These are phyloP conservation scores for Craniophora ligustri DNA, from an alignment of 2,888 invertebrate genomes.

Conservation along the genomic window DNA sequence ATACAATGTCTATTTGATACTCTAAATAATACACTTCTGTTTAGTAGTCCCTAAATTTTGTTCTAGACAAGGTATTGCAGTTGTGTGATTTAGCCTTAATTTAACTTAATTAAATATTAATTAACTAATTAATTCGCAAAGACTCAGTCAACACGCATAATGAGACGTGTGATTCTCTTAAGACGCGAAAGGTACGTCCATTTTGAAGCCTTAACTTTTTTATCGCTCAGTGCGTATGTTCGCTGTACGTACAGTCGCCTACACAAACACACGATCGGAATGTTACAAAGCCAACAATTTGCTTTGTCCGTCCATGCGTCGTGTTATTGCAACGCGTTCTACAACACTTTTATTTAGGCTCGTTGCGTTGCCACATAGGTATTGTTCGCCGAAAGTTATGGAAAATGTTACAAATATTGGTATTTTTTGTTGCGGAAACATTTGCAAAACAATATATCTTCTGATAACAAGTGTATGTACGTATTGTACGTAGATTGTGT, in stretches of 20 bases:
- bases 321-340: conserved; percentile 45
- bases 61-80: no score
- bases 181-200: no score
- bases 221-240: conserved; percentile 33
- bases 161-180: no score
- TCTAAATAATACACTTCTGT: no score
- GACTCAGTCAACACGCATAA: no score
- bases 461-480: no score
- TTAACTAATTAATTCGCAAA: no score
- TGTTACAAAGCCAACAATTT: conserved; percentile 58
- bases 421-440: not conserved
- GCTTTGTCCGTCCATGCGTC: conserved; percentile 47
- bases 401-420: conserved; percentile 21
- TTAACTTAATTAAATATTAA: no score
- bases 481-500: no score
- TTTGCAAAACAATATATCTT: not conserved
- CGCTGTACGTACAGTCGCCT: conserved; percentile 33
- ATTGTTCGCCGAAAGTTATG: conserved; percentile 18
- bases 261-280: conserved; percentile 50
- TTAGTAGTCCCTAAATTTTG: no score
- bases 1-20: no score
- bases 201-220: not conserved
- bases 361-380: conserved; percentile 13
- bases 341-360: conserved; percentile 40
- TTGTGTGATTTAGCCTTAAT: no score